Evolutionary conservation across 2,888 invertebrate species (phyloP), one percentile per base, ranked within the genome.

Genomic region (Sipha maydis): DNA sequence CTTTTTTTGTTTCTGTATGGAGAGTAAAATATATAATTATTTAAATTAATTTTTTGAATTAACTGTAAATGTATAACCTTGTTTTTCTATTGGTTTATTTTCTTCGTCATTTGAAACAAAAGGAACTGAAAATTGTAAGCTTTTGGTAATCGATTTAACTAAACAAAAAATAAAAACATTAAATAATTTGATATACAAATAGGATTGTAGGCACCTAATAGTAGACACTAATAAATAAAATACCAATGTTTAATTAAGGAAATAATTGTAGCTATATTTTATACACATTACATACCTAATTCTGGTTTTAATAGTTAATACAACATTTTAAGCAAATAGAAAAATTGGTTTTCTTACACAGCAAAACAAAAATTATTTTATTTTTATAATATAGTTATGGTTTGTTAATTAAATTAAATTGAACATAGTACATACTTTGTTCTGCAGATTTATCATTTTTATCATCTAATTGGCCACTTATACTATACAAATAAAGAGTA

Each of bases 391-490:
- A 31, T 31, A 14, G 3, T 3, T n/a, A 5, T 69, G n/a, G 41
- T 79, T 61, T 19, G 31, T 34, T 31, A 73, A 71, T 71, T 48
- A 71, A 14, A 67, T 9, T n/a, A 69, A 19, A 83, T 77, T 48
- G 1, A n/a, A 31, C 2, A 34, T 25, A 38, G 17, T 31, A 75
- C 5, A 67, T 88, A 88, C 88, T 75, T 75, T 82, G 71, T 19
- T 76, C 88, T 25, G 34, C 25, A 25, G 88, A 75, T 76, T 80
- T 82, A 8, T 82, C 80, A 19, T 76, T 54, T 61, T 75, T 14
- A 67, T 48, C 73, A 67, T 88, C 31, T 75, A 67, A 31, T 61
- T 80, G 73, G n/a, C 56, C 86, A 69, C 67, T 54, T 41, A 88
- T 28, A 31, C 86, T 88, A 61, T 67, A 11, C 75, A 86, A 80